These are phyloP conservation scores for Ageneiosus marmoratus DNA, from an alignment of 2,113 vertebrate species.

Conservation along the genomic window DNA sequence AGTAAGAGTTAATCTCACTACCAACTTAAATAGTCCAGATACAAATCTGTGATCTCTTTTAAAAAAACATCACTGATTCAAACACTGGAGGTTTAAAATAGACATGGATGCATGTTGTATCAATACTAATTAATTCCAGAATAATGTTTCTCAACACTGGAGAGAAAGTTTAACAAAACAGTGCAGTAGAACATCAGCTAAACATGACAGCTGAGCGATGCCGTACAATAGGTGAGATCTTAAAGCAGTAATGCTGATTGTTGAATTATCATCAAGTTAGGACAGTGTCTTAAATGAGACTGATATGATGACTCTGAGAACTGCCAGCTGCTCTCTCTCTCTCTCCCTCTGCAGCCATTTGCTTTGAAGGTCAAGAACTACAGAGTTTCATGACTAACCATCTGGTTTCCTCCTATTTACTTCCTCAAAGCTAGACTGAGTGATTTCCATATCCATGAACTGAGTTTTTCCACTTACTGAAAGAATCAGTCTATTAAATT, in stretches of 20 bases:
- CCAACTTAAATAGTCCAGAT: background rate
- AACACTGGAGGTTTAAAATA: background rate
- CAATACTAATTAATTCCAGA: background rate
- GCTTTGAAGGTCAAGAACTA: constrained; percentile 34
- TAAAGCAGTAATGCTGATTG: background rate
- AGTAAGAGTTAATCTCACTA: background rate
- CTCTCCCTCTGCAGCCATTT: constrained; percentile 12
- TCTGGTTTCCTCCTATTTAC: constrained; percentile 12
- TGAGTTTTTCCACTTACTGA: background rate
- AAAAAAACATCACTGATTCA: too few species aligned
- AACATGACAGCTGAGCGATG: background rate
- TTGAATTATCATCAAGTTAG: background rate
- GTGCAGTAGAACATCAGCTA: background rate
- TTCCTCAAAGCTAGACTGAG: background rate
- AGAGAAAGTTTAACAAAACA: too few species aligned
- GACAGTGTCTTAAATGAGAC: background rate
- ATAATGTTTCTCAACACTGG: background rate
- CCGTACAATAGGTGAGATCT: background rate
- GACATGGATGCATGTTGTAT: background rate
- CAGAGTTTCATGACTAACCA: constrained; percentile 16
- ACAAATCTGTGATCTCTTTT: background rate
- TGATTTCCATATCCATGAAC: constrained; percentile 7
- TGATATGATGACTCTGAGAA: constrained; percentile 3
- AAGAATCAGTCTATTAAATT: background rate
- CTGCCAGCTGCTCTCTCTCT: background rate